A percentile compares a stretch with the other conserved stretches of the same genome.
These are phyloP conservation scores for Chrysopilus asiliformis DNA, from an alignment of 2,888 invertebrate species.

Conservation along the genomic window DNA sequence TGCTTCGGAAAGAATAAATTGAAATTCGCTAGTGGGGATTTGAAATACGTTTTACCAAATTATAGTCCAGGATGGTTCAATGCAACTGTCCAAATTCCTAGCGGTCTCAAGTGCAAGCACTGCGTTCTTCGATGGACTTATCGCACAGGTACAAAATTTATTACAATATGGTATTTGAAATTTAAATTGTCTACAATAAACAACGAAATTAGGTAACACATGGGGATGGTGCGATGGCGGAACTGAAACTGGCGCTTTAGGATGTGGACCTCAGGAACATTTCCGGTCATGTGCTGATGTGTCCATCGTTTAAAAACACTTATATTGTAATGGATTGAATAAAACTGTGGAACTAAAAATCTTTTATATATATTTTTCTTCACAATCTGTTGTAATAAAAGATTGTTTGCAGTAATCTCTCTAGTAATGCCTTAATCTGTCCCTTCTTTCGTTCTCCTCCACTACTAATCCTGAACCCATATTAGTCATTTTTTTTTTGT, in stretches of 20 bases:
- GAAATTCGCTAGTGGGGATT: conserved; percentile 23
- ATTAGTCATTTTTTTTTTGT: too few relatives aligned
- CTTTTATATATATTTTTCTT: too few relatives aligned
- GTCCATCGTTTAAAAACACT: conserved; percentile 8
- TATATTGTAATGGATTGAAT: too few relatives aligned
- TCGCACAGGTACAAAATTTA: conserved; percentile 16
- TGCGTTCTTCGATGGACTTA: conserved; percentile 46
- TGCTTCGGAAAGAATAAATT: conserved; percentile 38
- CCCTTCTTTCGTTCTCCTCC: too few relatives aligned
- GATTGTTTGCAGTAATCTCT: too few relatives aligned
- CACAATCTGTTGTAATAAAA: too few relatives aligned
- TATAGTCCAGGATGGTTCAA: conserved; percentile 21
- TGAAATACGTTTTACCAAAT: conserved; percentile 17
- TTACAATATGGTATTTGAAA: neutral
- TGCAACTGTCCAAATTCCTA: conserved; percentile 30
- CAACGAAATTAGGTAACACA: conserved; percentile 26
- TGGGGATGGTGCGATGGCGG: conserved; percentile 34
- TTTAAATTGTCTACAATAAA: neutral
- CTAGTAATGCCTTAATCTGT: too few relatives aligned
- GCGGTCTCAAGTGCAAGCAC: conserved; percentile 36
- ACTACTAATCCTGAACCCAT: too few relatives aligned
- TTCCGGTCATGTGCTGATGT: conserved; percentile 37
- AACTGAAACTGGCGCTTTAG: conserved; percentile 16
- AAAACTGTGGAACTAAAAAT: too few relatives aligned
- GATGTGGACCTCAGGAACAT: conserved; percentile 36